Evolutionary conservation across 37 sponge, comb jelly and placozoan genomes (phyloP).

Genomic region (Petrosia ficiformis): DNA sequence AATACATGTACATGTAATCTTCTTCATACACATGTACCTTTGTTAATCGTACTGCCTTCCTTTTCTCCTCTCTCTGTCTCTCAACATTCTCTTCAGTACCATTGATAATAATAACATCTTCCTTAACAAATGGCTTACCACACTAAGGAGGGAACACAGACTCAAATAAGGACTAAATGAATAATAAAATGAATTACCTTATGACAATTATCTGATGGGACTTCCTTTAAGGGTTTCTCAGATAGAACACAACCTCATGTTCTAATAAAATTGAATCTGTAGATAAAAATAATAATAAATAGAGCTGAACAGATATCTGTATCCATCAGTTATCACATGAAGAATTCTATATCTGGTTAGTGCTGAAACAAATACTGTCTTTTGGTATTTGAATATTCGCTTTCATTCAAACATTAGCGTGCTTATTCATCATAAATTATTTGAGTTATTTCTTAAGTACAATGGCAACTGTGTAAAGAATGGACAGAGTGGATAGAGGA

Average conservation of each 20-base stretch:
- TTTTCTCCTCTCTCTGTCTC: constrained; percentile 54
- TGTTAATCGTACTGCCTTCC: constrained; percentile 48
- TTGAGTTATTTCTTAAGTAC: too few species aligned
- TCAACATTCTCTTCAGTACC: constrained; percentile 73
- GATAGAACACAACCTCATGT: constrained; percentile 90
- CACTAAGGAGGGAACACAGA: constrained; percentile 44
- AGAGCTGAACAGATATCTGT: too few species aligned
- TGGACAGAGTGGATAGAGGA: too few species aligned
- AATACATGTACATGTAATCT: too few species aligned
- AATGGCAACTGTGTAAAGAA: neutral
- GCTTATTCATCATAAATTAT: too few species aligned
- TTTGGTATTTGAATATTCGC: too few species aligned
- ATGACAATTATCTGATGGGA: constrained; percentile 76
- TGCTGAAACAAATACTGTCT: too few species aligned
- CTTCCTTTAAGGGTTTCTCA: constrained; percentile 80
- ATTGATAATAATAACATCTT: constrained; percentile 72
- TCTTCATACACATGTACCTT: too few species aligned
- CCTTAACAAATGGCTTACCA: constrained; percentile 36
- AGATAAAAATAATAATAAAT: too few species aligned
- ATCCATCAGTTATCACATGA: too few species aligned
- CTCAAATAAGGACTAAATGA: neutral
- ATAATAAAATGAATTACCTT: constrained; percentile 27
- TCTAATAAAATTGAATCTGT: constrained; percentile 52
- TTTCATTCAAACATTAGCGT: too few species aligned
- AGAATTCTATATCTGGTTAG: too few species aligned